Conservation (phyloP, 2,113 vertebrate genomes). For the Aegotheles bennettii region DNA sequence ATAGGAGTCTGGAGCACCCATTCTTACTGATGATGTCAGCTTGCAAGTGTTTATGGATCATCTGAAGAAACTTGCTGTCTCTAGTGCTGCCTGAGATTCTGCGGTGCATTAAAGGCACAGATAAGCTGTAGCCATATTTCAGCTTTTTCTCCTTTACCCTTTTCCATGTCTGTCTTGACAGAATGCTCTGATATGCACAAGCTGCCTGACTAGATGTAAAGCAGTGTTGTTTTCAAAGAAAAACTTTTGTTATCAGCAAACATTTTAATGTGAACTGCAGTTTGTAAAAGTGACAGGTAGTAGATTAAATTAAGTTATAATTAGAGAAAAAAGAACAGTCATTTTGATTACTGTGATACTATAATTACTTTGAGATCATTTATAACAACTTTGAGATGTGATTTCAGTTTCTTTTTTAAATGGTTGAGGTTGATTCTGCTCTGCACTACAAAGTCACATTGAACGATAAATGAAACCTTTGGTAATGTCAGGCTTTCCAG, state of each 20-base stretch:
- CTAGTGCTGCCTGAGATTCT: constrained; percentile 86
- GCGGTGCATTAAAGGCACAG: not conserved
- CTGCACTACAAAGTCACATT: constrained; percentile 1
- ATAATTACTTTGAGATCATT: constrained; percentile 42
- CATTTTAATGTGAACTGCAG: constrained; percentile 23
- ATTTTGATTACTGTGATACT: constrained; percentile 59
- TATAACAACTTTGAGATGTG: constrained; percentile 16
- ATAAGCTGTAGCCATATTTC: constrained; percentile 39
- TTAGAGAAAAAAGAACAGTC: constrained; percentile 47
- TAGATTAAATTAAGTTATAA: constrained; percentile 51
- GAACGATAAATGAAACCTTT: constrained; percentile 49
- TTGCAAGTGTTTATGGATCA: constrained; percentile 99
- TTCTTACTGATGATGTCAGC: constrained; percentile 96
- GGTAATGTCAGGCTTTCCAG: constrained; percentile 31
- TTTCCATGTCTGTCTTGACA: not conserved
- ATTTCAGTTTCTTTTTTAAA: constrained; percentile 47
- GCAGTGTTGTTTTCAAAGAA: constrained; percentile 27
- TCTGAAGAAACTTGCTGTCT: constrained; percentile 96
- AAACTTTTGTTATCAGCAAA: constrained; percentile 2
- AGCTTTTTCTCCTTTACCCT: constrained; percentile 26
- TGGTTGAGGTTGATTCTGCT: constrained; percentile 31
- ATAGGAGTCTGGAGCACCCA: constrained; percentile 95
- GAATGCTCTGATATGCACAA: constrained; percentile 47
- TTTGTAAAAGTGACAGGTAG: constrained; percentile 25
- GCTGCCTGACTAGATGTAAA: constrained; percentile 62